A percentile compares a stretch with the other conserved stretches of the same genome.
Evolutionary conservation across 2,797 vertebrate genomes (phyloP).

Genomic region (Anas capensis): DNA sequence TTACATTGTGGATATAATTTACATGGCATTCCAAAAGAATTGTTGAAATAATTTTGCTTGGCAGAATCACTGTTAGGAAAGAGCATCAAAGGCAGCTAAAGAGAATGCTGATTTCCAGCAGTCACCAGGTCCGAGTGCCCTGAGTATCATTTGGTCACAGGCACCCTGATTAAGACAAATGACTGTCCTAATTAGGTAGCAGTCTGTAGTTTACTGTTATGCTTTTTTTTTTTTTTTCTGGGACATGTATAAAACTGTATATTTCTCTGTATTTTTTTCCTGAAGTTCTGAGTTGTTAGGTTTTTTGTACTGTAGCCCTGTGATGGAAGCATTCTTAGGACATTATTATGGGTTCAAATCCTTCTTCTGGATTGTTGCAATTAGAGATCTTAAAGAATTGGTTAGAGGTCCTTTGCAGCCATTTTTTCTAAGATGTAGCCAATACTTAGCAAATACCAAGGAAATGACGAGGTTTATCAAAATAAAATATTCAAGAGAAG

Average conservation of each 20-base stretch:
- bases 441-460: background rate
- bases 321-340: too few relatives aligned
- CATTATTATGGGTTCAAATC: background rate
- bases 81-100: background rate
- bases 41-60: background rate
- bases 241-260: background rate
- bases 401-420: background rate
- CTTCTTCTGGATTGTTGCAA: background rate
- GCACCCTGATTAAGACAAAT: background rate
- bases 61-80: background rate
- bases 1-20: background rate
- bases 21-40: background rate
- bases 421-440: background rate
- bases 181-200: background rate
- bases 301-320: background rate
- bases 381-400: background rate
- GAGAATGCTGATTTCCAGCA: background rate
- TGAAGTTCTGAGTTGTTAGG: accelerated
- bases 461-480: background rate
- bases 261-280: background rate
- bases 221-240: background rate
- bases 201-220: background rate
- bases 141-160: background rate
- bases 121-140: background rate
- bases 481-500: background rate